Evolutionary conservation across 2,113 vertebrate genomes (phyloP).

Genomic region (Scortum barcoo): DNA sequence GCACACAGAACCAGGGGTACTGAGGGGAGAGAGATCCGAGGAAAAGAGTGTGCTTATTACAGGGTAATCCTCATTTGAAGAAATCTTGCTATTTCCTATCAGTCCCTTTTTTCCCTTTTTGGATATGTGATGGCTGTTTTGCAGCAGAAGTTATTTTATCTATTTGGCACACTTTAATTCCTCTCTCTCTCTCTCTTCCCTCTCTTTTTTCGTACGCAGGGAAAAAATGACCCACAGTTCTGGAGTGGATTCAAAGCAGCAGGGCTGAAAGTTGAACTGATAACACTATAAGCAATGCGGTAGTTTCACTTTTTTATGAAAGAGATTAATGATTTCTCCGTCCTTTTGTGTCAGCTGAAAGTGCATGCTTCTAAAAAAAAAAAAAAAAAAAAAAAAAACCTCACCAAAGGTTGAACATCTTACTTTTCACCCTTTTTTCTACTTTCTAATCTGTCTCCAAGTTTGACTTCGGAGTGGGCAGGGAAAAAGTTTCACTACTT

Average conservation of each 20-base stretch:
- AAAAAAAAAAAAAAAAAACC: conserved; percentile 38
- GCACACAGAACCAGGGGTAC: conserved; percentile 62
- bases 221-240: conserved; percentile 49
- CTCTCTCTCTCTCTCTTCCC: conserved; percentile 15
- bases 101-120: conserved; percentile 21
- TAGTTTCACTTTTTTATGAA: conserved; percentile 62
- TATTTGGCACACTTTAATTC: conserved; percentile 49
- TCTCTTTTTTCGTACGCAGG: conserved; percentile 18
- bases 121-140: conserved; percentile 58
- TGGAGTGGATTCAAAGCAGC: conserved; percentile 67
- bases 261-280: conserved; percentile 61
- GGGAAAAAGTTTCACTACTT: conserved; percentile 71
- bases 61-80: conserved; percentile 60
- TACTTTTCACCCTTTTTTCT: conserved; percentile 44
- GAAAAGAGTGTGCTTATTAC: conserved; percentile 43
- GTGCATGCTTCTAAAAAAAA: conserved; percentile 55
- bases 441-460: conserved; percentile 75
- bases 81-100: conserved; percentile 56
- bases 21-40: conserved; percentile 37
- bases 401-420: conserved; percentile 60
- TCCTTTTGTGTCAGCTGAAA: conserved; percentile 64
- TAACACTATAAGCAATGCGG: conserved; percentile 63
- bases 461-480: conserved; percentile 67
- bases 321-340: conserved; percentile 62
- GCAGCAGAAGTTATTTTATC: conserved; percentile 53